These are phyloP conservation scores for Coleophora flavipennella DNA, from an alignment of 2,888 invertebrate genomes.

Conservation along the genomic window DNA sequence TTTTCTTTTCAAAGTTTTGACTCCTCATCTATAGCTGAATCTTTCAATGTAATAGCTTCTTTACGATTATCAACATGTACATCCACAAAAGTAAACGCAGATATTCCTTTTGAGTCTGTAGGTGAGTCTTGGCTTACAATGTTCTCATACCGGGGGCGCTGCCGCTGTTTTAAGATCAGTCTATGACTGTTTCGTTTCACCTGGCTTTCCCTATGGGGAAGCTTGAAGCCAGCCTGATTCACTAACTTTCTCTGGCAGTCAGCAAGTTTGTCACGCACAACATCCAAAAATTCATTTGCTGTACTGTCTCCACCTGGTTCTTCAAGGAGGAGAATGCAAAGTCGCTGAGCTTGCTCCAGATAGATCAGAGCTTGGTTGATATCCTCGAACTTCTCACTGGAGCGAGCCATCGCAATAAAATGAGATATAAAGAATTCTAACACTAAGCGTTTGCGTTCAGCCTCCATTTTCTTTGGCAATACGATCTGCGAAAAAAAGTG, in stretches of 20 bases:
- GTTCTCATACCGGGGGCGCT: constrained; percentile 34
- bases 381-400: constrained; percentile 75
- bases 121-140: constrained; percentile 49
- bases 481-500: constrained; percentile 51
- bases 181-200: constrained; percentile 28
- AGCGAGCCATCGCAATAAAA: constrained; percentile 79
- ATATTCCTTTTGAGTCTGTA: constrained; percentile 31
- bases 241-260: constrained; percentile 58
- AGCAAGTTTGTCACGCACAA: constrained; percentile 67
- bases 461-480: constrained; percentile 64
- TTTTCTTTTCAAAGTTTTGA: constrained; percentile 40
- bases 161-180: constrained; percentile 36
- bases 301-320: constrained; percentile 68
- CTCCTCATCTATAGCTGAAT: constrained; percentile 39
- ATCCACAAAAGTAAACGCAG: constrained; percentile 53
- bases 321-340: constrained; percentile 75
- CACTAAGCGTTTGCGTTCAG: constrained; percentile 74
- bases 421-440: constrained; percentile 81
- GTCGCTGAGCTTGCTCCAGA: constrained; percentile 78
- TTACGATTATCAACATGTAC: constrained; percentile 34
- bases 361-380: constrained; percentile 76
- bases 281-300: constrained; percentile 66
- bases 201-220: constrained; percentile 47
- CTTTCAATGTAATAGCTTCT: background rate
- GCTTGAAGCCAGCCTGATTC: constrained; percentile 48